Conservation (phyloP, 1,140 invertebrate genomes). For the Armadillidium nasatum region DNA sequence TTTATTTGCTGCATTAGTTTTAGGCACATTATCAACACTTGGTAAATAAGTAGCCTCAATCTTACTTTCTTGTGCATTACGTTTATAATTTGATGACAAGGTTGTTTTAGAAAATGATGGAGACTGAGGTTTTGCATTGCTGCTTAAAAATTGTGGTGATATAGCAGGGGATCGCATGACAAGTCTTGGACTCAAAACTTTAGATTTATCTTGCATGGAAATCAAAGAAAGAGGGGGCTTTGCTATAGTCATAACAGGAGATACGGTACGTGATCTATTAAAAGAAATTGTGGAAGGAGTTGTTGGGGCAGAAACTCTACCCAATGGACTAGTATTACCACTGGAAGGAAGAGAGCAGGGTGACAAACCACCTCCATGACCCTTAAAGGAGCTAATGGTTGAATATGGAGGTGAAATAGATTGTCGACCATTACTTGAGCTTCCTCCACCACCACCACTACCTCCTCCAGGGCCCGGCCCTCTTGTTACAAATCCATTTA, state of each 20-base stretch:
- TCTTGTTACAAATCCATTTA: conserved; percentile 46
- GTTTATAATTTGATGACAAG: conserved; percentile 23
- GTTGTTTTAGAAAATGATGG: conserved; percentile 28
- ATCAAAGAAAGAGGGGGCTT: conserved; percentile 29
- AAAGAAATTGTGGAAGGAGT: conserved; percentile 38
- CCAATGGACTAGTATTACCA: conserved; percentile 46
- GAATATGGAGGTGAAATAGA: neutral
- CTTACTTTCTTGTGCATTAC: conserved; percentile 30
- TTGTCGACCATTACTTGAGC: conserved; percentile 27
- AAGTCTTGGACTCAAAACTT: too few relatives aligned
- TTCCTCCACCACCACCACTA: conserved; percentile 28
- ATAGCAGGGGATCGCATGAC: conserved; percentile 30
- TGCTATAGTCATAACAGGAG: conserved; percentile 35
- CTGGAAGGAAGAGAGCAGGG: conserved; percentile 46
- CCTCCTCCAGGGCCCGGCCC: conserved; percentile 39
- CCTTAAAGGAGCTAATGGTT: neutral
- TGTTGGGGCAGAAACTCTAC: conserved; percentile 43
- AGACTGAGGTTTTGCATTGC: conserved; percentile 28
- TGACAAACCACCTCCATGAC: conserved; percentile 10
- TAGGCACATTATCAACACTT: conserved; percentile 51
- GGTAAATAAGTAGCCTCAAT: conserved; percentile 36
- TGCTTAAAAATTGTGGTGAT: conserved; percentile 29
- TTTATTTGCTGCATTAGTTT: conserved; percentile 61
- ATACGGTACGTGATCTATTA: conserved; percentile 32
- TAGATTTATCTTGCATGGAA: too few relatives aligned